Conservation (phyloP, 1,140 invertebrate genomes). For the Muscidifurax raptorellus region DNA sequence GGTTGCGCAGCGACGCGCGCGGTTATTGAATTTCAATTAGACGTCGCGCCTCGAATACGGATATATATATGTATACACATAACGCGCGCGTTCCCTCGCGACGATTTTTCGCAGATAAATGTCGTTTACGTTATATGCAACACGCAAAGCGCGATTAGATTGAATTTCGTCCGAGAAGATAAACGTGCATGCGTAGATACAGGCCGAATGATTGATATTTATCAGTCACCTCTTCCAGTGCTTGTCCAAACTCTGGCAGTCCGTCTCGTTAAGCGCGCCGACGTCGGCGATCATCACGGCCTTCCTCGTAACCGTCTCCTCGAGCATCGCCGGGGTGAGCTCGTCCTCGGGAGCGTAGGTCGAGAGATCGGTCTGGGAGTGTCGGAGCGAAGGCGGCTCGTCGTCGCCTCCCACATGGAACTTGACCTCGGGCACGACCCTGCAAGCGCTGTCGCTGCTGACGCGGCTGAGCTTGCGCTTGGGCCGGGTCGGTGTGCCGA, state of each 20-base stretch:
- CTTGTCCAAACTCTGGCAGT: neutral
- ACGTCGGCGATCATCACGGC: neutral
- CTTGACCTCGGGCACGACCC: neutral
- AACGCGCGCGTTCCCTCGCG: neutral
- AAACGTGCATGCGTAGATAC: too few species aligned
- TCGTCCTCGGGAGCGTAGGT: neutral
- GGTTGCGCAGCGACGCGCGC: too few species aligned
- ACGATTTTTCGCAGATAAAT: neutral
- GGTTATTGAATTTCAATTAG: slow-evolving; percentile 48
- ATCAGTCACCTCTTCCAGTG: neutral
- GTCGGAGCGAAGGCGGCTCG: neutral
- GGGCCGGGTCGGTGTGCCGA: neutral
- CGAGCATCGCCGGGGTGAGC: neutral
- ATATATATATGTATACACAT: neutral
- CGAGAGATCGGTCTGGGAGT: slow-evolving; percentile 29
- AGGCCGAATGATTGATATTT: too few species aligned
- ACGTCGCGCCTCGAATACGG: neutral
- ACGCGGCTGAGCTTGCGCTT: slow-evolving; percentile 60
- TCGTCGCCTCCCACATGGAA: slow-evolving; percentile 26
- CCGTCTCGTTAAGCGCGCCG: neutral
- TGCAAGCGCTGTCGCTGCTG: slow-evolving; percentile 54
- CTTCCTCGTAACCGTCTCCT: neutral
- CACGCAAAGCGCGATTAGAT: too few species aligned
- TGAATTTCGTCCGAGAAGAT: too few species aligned
- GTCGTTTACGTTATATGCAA: too few species aligned